Percentiles rank a stretch among this genome's conserved stretches.
Evolutionary conservation across 2,797 vertebrate genomes (phyloP).

Genomic region (Hemitrygon akajei): DNA sequence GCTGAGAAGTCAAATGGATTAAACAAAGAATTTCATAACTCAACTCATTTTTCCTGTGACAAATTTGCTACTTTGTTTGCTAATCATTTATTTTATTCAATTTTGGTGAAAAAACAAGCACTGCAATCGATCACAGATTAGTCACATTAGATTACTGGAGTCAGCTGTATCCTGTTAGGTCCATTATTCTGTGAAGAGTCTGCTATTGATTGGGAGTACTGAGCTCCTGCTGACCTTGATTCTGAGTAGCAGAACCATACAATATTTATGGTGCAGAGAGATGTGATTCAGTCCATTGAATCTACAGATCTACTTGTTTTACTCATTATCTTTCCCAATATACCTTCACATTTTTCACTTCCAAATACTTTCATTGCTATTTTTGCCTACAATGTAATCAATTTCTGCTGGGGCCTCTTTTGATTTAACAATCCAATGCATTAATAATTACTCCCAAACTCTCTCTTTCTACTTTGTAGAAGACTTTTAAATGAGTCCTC

Average conservation of each 20-base stretch:
- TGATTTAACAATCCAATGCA: background rate
- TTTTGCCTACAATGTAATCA: background rate
- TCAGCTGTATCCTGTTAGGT: background rate
- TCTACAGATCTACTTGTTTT: background rate
- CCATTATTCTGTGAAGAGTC: background rate
- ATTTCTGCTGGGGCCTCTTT: background rate
- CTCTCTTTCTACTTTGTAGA: background rate
- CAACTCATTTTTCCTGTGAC: background rate
- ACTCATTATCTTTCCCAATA: background rate
- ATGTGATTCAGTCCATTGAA: background rate
- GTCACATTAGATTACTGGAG: background rate
- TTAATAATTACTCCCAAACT: background rate
- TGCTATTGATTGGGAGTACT: conserved; percentile 23
- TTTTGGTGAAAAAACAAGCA: background rate
- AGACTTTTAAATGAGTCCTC: background rate
- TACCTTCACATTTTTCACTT: background rate
- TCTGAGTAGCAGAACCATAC: background rate
- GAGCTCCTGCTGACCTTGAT: background rate
- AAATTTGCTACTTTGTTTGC: background rate
- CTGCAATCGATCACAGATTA: conserved; percentile 13
- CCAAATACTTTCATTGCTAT: background rate
- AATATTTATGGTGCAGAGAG: background rate
- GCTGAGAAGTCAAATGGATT: background rate
- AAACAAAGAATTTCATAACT: background rate
- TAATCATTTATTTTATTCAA: conserved; percentile 21